These are phyloP conservation scores for Tricholaema leucomelas DNA, from an alignment of 2,113 vertebrate species.

Conservation along the genomic window DNA sequence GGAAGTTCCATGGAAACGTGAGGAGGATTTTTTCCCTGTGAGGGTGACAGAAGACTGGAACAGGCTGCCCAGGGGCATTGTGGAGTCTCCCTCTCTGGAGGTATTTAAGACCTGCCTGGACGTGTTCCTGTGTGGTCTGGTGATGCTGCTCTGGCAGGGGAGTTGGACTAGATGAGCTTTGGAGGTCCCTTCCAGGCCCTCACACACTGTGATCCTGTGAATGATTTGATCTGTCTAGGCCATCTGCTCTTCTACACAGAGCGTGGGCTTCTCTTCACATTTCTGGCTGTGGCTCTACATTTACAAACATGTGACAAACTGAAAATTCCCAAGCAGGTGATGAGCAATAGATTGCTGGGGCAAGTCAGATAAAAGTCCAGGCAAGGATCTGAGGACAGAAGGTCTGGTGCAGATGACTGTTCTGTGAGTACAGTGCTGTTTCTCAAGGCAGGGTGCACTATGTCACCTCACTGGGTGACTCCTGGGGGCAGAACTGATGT, in stretches of 20 bases:
- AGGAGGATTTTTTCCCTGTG: no score
- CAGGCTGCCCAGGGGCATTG: no score
- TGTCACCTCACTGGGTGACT: neutral
- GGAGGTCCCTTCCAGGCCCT: no score
- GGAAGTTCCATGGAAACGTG: no score
- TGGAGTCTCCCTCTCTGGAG: no score
- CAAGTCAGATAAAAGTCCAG: neutral
- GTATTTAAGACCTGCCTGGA: no score
- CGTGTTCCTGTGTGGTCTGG: no score
- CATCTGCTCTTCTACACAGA: neutral
- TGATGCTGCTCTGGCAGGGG: no score
- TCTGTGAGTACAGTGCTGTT: neutral
- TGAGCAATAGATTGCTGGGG: neutral
- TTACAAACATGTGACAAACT: neutral
- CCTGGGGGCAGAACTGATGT: neutral
- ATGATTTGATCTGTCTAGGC: conserved; percentile 19
- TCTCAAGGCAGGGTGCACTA: neutral
- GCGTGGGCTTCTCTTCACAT: neutral
- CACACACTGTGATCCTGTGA: neutral
- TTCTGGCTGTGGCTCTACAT: neutral
- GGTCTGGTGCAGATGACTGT: neutral
- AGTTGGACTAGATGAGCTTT: no score
- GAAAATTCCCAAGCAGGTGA: neutral
- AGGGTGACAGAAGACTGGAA: no score
- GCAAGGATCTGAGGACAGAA: neutral